These are phyloP conservation scores for Nycticebus coucang DNA, from an alignment of 2,113 vertebrate species.

Conservation along the genomic window DNA sequence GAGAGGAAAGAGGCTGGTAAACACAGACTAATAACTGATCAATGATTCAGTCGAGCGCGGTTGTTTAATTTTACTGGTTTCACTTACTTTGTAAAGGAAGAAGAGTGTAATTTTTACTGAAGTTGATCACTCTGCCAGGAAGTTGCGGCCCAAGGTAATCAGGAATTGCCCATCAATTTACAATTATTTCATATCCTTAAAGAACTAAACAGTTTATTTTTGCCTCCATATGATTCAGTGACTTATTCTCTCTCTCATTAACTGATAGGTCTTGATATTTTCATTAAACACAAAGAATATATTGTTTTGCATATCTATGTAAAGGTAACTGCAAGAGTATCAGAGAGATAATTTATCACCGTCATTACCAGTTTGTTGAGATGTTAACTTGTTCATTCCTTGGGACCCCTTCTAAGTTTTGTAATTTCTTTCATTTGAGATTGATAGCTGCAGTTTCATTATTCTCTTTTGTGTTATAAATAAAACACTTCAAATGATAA, in stretches of 20 bases:
- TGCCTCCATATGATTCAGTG: neutral
- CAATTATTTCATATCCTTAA: neutral
- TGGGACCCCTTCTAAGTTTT: neutral
- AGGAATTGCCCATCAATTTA: neutral
- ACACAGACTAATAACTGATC: neutral
- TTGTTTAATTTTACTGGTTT: neutral
- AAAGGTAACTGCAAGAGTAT: neutral
- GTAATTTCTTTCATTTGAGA: neutral
- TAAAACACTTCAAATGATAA: conserved; percentile 1
- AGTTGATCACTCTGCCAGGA: neutral
- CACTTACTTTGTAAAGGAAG: neutral
- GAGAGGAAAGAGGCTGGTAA: neutral
- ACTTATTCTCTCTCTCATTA: neutral
- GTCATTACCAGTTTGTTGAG: neutral
- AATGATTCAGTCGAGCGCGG: neutral
- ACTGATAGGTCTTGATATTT: neutral
- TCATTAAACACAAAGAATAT: neutral
- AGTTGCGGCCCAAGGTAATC: neutral
- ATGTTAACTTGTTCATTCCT: neutral
- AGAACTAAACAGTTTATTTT: neutral
- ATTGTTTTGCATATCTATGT: neutral
- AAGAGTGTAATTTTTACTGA: neutral
- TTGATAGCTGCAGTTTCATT: neutral
- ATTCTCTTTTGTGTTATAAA: neutral
- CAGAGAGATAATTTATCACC: neutral